These are phyloP conservation scores for Phaethornis superciliosus DNA, from an alignment of 2,113 vertebrate species.

Conservation along the genomic window DNA sequence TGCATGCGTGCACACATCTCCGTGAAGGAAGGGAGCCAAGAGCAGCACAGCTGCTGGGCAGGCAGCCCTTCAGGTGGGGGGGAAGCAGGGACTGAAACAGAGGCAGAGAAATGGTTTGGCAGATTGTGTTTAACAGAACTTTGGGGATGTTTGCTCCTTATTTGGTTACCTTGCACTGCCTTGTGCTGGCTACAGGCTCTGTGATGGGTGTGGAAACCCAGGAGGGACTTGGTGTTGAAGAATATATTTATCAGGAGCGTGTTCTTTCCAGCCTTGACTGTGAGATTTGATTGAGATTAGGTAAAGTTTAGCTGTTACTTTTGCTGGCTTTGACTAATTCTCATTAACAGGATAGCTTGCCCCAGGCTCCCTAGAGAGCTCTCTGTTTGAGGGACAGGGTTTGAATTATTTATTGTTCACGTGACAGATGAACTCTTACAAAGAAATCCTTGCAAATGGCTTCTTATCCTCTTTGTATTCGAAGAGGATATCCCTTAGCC, in stretches of 20 bases:
- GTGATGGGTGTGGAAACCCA: background rate
- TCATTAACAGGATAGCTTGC: background rate
- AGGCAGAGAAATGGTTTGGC: background rate
- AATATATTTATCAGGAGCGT: background rate
- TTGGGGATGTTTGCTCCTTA: background rate
- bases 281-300: background rate
- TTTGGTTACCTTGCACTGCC: background rate
- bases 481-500: background rate
- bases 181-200: background rate
- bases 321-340: background rate
- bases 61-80: background rate
- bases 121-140: background rate
- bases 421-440: background rate
- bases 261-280: background rate
- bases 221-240: background rate
- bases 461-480: background rate
- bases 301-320: background rate
- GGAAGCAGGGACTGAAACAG: background rate
- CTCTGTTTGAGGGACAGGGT: background rate
- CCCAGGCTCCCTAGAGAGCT: background rate
- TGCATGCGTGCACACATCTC: accelerated
- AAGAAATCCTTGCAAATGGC: background rate
- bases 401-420: background rate
- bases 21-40: background rate
- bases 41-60: background rate